Conservation (phyloP, 2,888 invertebrate genomes). For the Temnothorax ravouxi region DNA sequence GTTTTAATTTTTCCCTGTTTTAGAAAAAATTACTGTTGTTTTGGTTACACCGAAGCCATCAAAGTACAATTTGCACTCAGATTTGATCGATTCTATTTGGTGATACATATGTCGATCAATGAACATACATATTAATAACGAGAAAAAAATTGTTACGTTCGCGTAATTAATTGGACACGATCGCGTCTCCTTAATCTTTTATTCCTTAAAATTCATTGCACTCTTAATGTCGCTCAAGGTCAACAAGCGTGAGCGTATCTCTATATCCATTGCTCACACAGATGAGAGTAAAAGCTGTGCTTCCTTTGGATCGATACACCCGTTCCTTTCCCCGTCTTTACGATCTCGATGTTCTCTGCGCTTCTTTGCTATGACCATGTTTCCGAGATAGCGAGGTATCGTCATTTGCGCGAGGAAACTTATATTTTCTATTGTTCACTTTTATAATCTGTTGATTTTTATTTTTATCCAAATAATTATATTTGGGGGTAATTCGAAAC, state of each 20-base stretch:
- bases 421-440: background rate
- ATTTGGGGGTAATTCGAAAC: background rate
- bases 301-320: conserved; percentile 60
- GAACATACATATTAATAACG: background rate
- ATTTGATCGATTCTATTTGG: background rate
- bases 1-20: background rate
- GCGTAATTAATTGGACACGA: background rate
- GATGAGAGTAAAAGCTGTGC: conserved; percentile 65
- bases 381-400: background rate
- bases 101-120: background rate
- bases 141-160: background rate
- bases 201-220: conserved; percentile 39
- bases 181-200: conserved; percentile 58
- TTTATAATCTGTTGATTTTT: background rate
- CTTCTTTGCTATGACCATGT: background rate
- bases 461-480: background rate
- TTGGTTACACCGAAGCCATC: background rate
- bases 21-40: background rate
- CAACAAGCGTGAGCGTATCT: conserved; percentile 31
- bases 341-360: background rate
- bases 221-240: conserved; percentile 65
- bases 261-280: conserved; percentile 8
- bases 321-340: background rate
- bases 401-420: background rate
- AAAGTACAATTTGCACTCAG: background rate